Base-by-base conservation (phyloP, 2,888 invertebrate genomes). In the Drosophila cracens region DNA sequence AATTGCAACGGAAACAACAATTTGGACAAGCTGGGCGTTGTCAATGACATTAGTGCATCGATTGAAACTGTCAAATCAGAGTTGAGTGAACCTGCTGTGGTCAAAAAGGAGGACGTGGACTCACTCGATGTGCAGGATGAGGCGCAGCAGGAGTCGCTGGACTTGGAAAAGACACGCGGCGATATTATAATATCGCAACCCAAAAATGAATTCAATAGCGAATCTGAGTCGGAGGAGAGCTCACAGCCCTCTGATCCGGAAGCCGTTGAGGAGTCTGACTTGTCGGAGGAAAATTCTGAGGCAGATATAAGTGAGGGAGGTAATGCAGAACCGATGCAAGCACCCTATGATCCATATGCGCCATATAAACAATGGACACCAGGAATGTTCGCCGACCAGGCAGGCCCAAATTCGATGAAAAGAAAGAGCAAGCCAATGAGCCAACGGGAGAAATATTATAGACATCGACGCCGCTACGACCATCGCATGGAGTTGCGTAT, bases 401-500 rank as follows among this genome's bases (percentile, higher is more conserved):
- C 51, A 5, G 8, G 11, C n/a, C 18, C 33, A 11, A 11, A 63
- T 31, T 36, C 59, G 33, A 27, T 2, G 0, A 54, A 73, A 21
- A 74, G 57, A 74, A 66, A 56, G 21, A 58, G 66, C 27, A 71
- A 65, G 27, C 38, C 36, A 7, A 33, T 83, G 46, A 81, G 53
- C 70, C 90, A 75, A 78, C 89, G 71, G 76, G 90, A 90, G 0
- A 90, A 85, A 69, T 92, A 93, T 72, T 92, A 92, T 72, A 87
- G 87, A 13, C 92, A 92, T 68, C 92, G 91, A 25, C 84, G 92
- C 18, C 90, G 81, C 56, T 91, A 81, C 38, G 88, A 92, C 66
- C 87, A 89, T 40, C 84, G 92, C 33, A 81, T 92, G 70, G 93
- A 93, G 69, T 79, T 78, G 51, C 91, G 91, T 16, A 74, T 92